These are phyloP conservation scores for Limulus polyphemus DNA, from an alignment of 2,888 invertebrate species.

Conservation along the genomic window DNA sequence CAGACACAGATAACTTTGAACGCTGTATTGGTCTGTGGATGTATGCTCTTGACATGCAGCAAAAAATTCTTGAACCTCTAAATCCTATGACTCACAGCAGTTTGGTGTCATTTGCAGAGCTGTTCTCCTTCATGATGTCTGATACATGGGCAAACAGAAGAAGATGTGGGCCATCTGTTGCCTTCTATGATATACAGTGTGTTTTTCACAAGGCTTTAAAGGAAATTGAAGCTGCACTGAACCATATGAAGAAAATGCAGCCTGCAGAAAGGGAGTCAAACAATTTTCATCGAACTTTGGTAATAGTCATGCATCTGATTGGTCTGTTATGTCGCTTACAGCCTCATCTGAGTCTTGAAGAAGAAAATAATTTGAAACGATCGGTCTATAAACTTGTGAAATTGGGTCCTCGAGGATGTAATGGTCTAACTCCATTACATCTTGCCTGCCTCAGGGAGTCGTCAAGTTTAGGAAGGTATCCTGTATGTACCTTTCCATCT, in stretches of 20 bases:
- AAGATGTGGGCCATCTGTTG: constrained; percentile 55
- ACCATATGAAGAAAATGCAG: constrained; percentile 33
- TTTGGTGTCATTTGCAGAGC: constrained; percentile 83
- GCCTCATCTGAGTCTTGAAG: constrained; percentile 32
- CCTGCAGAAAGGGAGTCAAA: constrained; percentile 57
- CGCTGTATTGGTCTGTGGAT: constrained; percentile 86
- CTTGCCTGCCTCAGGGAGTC: constrained; percentile 70
- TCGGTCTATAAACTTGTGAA: constrained; percentile 65
- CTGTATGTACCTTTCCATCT: constrained; percentile 57
- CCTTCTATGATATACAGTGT: constrained; percentile 64
- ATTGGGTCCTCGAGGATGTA: constrained; percentile 45
- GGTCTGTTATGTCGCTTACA: constrained; percentile 54
- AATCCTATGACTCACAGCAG: constrained; percentile 91
- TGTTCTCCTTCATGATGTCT: constrained; percentile 72
- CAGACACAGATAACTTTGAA: constrained; percentile 83
- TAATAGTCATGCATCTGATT: constrained; percentile 71
- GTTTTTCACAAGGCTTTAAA: constrained; percentile 66
- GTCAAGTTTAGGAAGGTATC: constrained; percentile 51
- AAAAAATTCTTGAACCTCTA: constrained; percentile 77
- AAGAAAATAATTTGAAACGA: constrained; percentile 46
- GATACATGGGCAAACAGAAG: constrained; percentile 41
- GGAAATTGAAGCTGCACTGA: constrained; percentile 36
- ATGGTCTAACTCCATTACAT: constrained; percentile 46
- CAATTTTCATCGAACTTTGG: constrained; percentile 67
- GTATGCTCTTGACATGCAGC: constrained; percentile 92